Base-by-base conservation (phyloP, 2,888 invertebrate genomes). In the Trichopoda pennipes region DNA sequence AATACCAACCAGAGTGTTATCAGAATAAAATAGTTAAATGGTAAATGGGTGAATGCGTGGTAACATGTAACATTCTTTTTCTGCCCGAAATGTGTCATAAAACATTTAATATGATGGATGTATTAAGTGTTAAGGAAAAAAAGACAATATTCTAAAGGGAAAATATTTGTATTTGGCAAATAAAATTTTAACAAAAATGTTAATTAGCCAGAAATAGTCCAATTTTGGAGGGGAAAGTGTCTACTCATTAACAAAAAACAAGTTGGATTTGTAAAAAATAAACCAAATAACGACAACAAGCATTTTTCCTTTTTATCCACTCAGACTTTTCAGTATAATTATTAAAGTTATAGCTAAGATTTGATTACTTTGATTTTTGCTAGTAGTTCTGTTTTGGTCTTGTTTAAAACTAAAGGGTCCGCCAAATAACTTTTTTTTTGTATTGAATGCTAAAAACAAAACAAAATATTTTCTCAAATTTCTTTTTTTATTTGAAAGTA, bases 61-160 rank as follows among this genome's bases (percentile, higher is more conserved):
- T 60, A 66, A 60, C 42, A 55, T 61, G 32, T 21, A 56, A 7
- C 28, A 51, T 53, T 73, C 32, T 51, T 28, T 28, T 21, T 23
- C 19, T 51, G 63, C 17, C 70, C 75, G 84, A 85, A 77, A 84
- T 86, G 86, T 87, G 89, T 89, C 89, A 89, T 89, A 89, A 90
- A 89, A 87, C 89, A 89, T 90, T 89, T 90, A 90, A 89, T 85
- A 88, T 89, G 90, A 89, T 89, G 88, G 86, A 88, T 90, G 88
- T 78, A 44, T 79, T 76, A 68, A 82, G 75, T 68, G 72, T 75
- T 75, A n/a, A n/a, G n/a, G 35, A 53, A 42, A 61, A 79, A 47
- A 63, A 21, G 66, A 55, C 68, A 55, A 21, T 28, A 23, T 61
- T 35, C 35, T 42, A 68, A 53, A 68, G 60, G 73, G 60, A 53